A percentile compares a stretch with the other conserved stretches of the same genome.
Evolutionary conservation across 2,113 vertebrate species (phyloP).

Genomic region (Cottus gobio): DNA sequence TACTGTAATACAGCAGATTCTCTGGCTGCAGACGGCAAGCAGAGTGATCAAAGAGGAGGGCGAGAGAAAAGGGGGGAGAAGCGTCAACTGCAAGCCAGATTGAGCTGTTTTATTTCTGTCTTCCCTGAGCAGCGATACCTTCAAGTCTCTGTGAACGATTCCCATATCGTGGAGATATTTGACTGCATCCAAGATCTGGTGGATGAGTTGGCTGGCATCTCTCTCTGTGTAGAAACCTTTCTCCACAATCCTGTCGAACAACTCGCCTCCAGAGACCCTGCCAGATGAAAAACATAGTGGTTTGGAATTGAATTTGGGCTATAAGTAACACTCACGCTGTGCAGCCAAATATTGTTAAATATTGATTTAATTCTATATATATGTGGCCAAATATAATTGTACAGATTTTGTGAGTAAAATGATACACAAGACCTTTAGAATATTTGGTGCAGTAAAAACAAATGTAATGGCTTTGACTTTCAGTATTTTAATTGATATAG

Average conservation of each 20-base stretch:
- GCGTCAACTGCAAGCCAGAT: background rate
- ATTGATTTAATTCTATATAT: background rate
- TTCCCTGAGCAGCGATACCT: constrained; percentile 81
- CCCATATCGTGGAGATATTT: constrained; percentile 97
- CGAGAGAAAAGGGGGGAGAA: background rate
- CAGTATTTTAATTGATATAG: background rate
- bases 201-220: constrained; percentile 96
- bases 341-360: background rate
- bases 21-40: constrained; percentile 72
- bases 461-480: background rate
- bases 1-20: constrained; percentile 81
- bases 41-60: background rate
- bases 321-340: background rate
- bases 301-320: background rate
- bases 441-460: background rate
- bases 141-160: constrained; percentile 95
- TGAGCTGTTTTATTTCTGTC: background rate
- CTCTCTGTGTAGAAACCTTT: constrained; percentile 98
- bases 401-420: background rate
- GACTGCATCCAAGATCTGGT: constrained; percentile 95
- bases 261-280: constrained; percentile 95
- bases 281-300: constrained; percentile 3
- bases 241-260: constrained; percentile 98
- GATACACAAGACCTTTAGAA: background rate
- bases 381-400: background rate